These are phyloP conservation scores for Microplitis deprimator DNA, from an alignment of 2,888 invertebrate genomes.

Conservation along the genomic window DNA sequence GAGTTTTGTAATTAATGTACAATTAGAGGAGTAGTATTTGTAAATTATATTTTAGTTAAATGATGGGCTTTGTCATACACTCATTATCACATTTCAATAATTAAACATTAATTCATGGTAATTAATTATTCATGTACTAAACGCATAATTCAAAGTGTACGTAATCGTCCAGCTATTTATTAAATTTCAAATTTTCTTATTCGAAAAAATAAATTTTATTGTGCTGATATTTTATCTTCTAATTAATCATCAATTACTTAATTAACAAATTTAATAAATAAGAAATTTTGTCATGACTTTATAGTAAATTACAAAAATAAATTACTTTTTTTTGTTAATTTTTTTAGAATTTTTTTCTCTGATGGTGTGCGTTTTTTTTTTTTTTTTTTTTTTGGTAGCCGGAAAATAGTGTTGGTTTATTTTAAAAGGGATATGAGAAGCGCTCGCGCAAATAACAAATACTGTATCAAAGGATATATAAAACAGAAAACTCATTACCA, in stretches of 20 bases:
- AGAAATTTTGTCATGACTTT: too few relatives aligned
- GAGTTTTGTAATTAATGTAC: slow-evolving; percentile 39
- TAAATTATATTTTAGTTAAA: neutral
- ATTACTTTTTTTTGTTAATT: neutral
- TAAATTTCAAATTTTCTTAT: too few relatives aligned
- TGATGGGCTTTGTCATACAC: neutral
- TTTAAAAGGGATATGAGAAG: slow-evolving; percentile 32
- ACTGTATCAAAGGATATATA: slow-evolving; percentile 22
- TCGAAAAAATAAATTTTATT: too few relatives aligned
- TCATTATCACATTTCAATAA: slow-evolving; percentile 9
- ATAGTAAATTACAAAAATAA: neutral
- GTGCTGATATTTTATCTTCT: too few relatives aligned
- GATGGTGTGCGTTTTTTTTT: neutral
- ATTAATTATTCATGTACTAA: neutral
- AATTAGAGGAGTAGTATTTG: slow-evolving; percentile 13
- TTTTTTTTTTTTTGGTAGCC: neutral
- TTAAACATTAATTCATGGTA: neutral
- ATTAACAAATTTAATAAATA: too few relatives aligned
- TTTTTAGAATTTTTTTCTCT: neutral
- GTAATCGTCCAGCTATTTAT: too few relatives aligned
- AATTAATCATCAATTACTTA: too few relatives aligned
- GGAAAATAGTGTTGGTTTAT: neutral
- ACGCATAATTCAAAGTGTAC: too few relatives aligned
- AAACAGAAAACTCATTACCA: slow-evolving; percentile 54
- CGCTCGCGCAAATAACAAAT: slow-evolving; percentile 42